These are phyloP conservation scores for Triplophysa rosa DNA, from an alignment of 2,113 vertebrate genomes.

Conservation along the genomic window DNA sequence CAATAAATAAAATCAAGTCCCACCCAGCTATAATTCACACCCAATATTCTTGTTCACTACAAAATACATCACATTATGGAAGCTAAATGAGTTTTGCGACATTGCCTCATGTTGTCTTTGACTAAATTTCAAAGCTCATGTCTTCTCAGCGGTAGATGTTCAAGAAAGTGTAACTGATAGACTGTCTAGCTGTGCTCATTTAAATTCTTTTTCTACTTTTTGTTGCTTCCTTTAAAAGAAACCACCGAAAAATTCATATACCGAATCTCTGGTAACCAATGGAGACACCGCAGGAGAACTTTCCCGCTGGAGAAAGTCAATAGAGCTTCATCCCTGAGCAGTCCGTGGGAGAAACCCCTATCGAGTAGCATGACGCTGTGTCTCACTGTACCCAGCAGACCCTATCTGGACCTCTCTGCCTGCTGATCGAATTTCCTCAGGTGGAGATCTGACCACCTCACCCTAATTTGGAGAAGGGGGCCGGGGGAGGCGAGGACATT, in stretches of 20 bases:
- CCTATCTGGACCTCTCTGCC: conserved; percentile 53
- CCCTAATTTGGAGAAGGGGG: conserved; percentile 11
- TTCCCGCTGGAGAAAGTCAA: conserved; percentile 62
- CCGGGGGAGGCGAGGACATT: conserved; percentile 42
- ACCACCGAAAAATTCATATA: background rate
- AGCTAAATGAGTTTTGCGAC: background rate
- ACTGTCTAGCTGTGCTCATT: background rate
- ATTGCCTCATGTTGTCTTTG: background rate
- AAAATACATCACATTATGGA: background rate
- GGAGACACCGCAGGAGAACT: background rate
- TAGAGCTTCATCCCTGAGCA: conserved; percentile 59
- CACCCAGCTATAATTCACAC: background rate
- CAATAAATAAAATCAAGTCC: background rate
- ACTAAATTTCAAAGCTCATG: background rate
- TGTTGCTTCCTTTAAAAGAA: background rate
- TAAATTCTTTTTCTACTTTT: background rate
- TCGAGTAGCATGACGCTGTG: conserved; percentile 63
- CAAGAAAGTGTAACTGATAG: background rate
- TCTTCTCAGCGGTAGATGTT: background rate
- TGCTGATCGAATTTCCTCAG: conserved; percentile 61
- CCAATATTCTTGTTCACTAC: background rate
- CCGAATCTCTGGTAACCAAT: conserved; percentile 4
- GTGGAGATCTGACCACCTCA: conserved; percentile 30
- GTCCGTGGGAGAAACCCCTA: conserved; percentile 44
- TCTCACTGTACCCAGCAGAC: conserved; percentile 58